Percentiles rank a stretch among this genome's conserved stretches.
These are phyloP conservation scores for Pelobates cultripes DNA, from an alignment of 2,797 vertebrate genomes.

Conservation along the genomic window DNA sequence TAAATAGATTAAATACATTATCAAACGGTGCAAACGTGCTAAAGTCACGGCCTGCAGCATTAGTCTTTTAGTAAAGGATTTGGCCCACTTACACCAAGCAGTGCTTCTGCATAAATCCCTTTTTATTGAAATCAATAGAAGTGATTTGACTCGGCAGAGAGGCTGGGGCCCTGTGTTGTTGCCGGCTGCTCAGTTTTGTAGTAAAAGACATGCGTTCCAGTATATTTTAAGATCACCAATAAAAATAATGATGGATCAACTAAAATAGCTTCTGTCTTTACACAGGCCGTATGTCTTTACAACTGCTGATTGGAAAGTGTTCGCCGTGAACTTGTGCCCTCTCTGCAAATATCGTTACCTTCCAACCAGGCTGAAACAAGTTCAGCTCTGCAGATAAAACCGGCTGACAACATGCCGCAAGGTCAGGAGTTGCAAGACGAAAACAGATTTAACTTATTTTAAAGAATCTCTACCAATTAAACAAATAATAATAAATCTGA, in stretches of 20 bases:
- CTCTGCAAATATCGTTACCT: not conserved
- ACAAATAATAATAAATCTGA: too few species aligned
- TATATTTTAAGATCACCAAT: slow-evolving; percentile 35
- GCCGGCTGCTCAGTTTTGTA: not conserved
- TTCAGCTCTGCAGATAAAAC: not conserved
- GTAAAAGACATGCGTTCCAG: not conserved
- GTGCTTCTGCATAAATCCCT: not conserved
- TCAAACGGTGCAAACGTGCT: not conserved
- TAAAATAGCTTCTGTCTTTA: slow-evolving; percentile 44
- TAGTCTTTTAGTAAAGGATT: not conserved
- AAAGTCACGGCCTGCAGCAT: not conserved
- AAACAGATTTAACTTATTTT: not conserved
- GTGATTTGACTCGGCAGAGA: not conserved
- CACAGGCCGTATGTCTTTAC: slow-evolving; percentile 22
- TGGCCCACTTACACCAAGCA: not conserved
- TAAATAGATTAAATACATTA: not conserved
- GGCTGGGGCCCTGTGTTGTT: not conserved
- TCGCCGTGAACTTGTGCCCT: slow-evolving; percentile 22
- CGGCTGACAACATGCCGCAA: not conserved
- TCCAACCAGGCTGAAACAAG: not conserved
- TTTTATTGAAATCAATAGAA: not conserved
- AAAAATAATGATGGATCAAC: slow-evolving; percentile 23
- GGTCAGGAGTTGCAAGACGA: not conserved
- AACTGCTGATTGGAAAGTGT: not conserved
- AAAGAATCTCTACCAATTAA: not conserved